A percentile compares a stretch with the other conserved stretches of the same genome.
These are phyloP conservation scores for Armadillidium nasatum DNA, from an alignment of 1,140 invertebrate genomes.

Conservation along the genomic window DNA sequence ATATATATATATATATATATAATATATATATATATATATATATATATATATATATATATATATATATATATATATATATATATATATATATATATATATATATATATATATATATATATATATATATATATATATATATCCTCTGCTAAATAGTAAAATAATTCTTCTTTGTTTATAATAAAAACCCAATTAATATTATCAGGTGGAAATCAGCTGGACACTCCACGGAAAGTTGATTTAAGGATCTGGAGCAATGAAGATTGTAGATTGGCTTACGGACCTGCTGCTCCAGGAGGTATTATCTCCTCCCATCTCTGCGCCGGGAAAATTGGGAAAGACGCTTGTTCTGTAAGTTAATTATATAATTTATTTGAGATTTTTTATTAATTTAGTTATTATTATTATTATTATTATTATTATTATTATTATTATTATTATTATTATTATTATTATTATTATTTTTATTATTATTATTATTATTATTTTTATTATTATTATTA, in stretches of 20 bases:
- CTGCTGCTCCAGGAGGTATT: constrained; percentile 77
- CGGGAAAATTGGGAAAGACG: constrained; percentile 55
- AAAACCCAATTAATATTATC: constrained; percentile 37
- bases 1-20: not conserved
- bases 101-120: constrained; percentile 14
- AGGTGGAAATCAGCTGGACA: constrained; percentile 73
- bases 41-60: not conserved
- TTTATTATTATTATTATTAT: too few relatives aligned
- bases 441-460: constrained; percentile 21
- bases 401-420: constrained; percentile 12
- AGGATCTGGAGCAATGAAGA: constrained; percentile 75
- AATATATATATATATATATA: constrained; percentile 3
- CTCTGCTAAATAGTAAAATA: too few relatives aligned
- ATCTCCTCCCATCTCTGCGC: constrained; percentile 82
- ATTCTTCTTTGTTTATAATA: not conserved
- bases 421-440: constrained; percentile 23
- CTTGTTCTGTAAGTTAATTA: too few relatives aligned
- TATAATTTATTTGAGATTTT: too few relatives aligned
- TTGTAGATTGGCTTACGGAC: constrained; percentile 74
- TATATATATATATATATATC: not conserved
- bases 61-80: not conserved
- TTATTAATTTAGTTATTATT: constrained; percentile 20
- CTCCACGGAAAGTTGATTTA: constrained; percentile 76
- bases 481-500: too few relatives aligned
- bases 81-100: not conserved